Percentiles rank a stretch among this genome's conserved stretches.
Evolutionary conservation across 1,140 invertebrate genomes (phyloP).

Genomic region (Bombyx mandarina): DNA sequence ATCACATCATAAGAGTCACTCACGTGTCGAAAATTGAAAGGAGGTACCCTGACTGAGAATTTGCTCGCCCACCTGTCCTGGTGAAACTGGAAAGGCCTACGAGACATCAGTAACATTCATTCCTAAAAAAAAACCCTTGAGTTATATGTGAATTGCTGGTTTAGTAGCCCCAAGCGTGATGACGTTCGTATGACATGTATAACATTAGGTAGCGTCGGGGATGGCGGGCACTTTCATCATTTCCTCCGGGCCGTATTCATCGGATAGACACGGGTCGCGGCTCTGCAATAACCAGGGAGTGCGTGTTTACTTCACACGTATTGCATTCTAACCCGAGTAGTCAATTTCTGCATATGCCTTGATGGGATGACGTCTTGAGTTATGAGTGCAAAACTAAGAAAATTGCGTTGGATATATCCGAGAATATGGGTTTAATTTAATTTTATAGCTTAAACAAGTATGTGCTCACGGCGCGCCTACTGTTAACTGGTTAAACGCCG

Average conservation of each 20-base stretch:
- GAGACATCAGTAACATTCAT: background rate
- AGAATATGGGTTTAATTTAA: too few relatives aligned
- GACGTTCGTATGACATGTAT: conserved; percentile 16
- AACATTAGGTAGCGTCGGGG: conserved; percentile 17
- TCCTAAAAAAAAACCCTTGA: background rate
- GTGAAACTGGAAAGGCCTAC: background rate
- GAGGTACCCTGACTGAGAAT: background rate
- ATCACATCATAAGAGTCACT: background rate
- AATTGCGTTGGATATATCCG: too few relatives aligned
- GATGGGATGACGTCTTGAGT: too few relatives aligned
- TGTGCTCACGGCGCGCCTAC: too few relatives aligned
- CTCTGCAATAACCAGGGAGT: conserved; percentile 35
- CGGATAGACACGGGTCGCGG: conserved; percentile 23
- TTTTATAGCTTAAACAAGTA: too few relatives aligned
- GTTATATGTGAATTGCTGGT: conserved; percentile 1
- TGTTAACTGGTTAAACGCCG: too few relatives aligned
- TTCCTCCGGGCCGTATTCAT: conserved; percentile 57
- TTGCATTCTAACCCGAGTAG: conserved; percentile 18
- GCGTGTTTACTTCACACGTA: conserved; percentile 39
- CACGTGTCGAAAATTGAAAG: too few relatives aligned
- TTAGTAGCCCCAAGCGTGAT: conserved; percentile 6
- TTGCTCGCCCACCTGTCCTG: background rate
- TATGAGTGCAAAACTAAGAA: too few relatives aligned
- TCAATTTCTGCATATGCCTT: too few relatives aligned
- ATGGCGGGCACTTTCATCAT: conserved; percentile 47